Base-by-base conservation (phyloP, 2,113 vertebrate genomes). In the Elaphurus davidianus region DNA sequence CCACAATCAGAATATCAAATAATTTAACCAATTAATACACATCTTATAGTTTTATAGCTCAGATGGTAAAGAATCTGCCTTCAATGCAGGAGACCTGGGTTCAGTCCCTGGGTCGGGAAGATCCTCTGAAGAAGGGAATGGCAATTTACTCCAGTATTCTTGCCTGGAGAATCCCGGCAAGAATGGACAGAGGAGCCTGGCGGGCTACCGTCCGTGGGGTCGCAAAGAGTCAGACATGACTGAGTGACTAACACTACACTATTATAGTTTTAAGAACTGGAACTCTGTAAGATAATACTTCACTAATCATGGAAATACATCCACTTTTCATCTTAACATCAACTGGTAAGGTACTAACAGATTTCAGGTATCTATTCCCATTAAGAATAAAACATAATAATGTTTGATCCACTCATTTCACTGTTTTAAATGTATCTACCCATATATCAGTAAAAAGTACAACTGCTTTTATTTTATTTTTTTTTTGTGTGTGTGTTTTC, bases 121-220 rank as follows among this genome's bases (percentile, higher is more conserved):
- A 71, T 71, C n/a, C 9, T 71, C n/a, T 71, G 64, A n/a, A 71
- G n/a, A 71, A 71, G 19, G 64, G 9, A 36, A 36, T 11, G 17
- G 64, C 64, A 71, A 36, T 71, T n/a, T 71, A 36, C 64, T 36
- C n/a, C n/a, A 71, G 64, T 36, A 71, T 71, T 71, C n/a, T 36
- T 71, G n/a, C 64, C 9, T 71, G 64, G 17, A 36, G 9, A 71
- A 71, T 71, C 33, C n/a, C n/a, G 40, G 40, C 40, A 40, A 40
- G 40, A 40, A 71, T 71, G 64, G n/a, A 71, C 64, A 21, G 64
- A 36, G n/a, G 64, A 71, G 17, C n/a, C n/a, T 71, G 17, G 17
- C 0, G 1, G 19, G 17, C 64, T 71, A 71, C 9, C 0, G 0
- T 71, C 17, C 1, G 0, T 21, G n/a, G n/a, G n/a, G 9, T 11